A percentile compares a stretch with the other conserved stretches of the same genome.
Evolutionary conservation across 2,888 invertebrate genomes (phyloP).

Genomic region (Laothoe populi): DNA sequence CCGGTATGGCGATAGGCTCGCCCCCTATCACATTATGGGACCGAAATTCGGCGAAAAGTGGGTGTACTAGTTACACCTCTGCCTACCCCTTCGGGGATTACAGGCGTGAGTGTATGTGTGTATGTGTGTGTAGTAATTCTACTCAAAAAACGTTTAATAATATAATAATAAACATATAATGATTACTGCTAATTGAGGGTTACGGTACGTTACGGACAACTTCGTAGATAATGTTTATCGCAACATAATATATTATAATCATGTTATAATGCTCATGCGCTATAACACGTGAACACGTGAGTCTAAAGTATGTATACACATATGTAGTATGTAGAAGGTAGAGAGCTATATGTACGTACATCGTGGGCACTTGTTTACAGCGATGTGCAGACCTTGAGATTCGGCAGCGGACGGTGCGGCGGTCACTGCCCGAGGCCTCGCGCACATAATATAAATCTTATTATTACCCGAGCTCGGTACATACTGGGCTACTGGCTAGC

Average conservation of each 20-base stretch:
- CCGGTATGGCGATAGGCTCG: too few relatives aligned
- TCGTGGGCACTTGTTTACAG: constrained; percentile 75
- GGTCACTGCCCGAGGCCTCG: constrained; percentile 77
- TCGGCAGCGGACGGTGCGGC: constrained; percentile 76
- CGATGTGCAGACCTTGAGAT: constrained; percentile 81
- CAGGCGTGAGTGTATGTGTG: too few relatives aligned
- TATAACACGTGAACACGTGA: neutral
- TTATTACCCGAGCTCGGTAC: constrained; percentile 60
- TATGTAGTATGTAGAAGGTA: neutral
- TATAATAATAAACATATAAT: too few relatives aligned
- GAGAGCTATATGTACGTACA: constrained; percentile 27
- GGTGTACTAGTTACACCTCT: too few relatives aligned
- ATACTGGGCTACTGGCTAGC: constrained; percentile 46
- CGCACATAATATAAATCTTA: constrained; percentile 61
- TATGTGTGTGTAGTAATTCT: too few relatives aligned
- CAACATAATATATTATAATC: neutral
- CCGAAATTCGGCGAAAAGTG: too few relatives aligned
- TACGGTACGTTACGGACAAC: neutral
- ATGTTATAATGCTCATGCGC: neutral
- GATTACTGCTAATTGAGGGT: neutral
- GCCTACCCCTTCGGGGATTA: too few relatives aligned
- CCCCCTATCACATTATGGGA: too few relatives aligned
- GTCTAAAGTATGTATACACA: neutral
- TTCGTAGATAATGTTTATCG: neutral
- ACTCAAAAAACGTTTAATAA: too few relatives aligned